These are phyloP conservation scores for Leucoraja erinaceus DNA, from an alignment of 2,113 vertebrate genomes.

Conservation along the genomic window DNA sequence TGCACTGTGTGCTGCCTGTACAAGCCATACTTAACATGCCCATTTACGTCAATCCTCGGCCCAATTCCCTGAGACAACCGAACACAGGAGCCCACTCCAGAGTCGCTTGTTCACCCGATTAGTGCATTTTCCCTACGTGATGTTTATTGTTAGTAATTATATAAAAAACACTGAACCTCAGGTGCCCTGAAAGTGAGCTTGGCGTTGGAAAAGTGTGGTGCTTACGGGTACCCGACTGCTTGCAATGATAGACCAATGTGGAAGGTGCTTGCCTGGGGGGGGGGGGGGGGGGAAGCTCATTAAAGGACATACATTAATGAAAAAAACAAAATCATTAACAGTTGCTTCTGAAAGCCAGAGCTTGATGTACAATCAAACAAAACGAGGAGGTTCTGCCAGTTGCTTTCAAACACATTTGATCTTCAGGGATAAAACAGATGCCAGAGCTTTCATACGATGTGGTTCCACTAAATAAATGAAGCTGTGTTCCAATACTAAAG, in stretches of 20 bases:
- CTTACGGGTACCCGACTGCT: background rate
- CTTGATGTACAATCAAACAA: constrained; percentile 1
- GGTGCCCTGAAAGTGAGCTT: background rate
- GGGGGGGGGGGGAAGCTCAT: background rate
- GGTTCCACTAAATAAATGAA: background rate
- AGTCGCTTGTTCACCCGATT: background rate
- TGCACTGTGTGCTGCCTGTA: background rate
- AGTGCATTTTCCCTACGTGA: background rate
- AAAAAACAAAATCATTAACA: background rate
- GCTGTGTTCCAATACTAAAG: background rate
- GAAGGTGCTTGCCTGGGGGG: background rate
- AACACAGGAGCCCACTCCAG: background rate
- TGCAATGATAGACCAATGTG: background rate
- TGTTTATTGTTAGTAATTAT: background rate
- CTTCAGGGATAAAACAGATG: constrained; percentile 21
- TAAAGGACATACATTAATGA: background rate
- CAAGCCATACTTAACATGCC: background rate
- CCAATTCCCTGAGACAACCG: background rate
- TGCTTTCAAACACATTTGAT: background rate
- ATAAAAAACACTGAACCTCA: background rate
- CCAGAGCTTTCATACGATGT: background rate
- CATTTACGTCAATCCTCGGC: background rate
- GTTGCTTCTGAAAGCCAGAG: background rate
- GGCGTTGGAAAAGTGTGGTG: background rate
- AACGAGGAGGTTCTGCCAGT: background rate